These are phyloP conservation scores for Marronus borbonicus DNA, from an alignment of 2,888 invertebrate genomes.

Conservation along the genomic window DNA sequence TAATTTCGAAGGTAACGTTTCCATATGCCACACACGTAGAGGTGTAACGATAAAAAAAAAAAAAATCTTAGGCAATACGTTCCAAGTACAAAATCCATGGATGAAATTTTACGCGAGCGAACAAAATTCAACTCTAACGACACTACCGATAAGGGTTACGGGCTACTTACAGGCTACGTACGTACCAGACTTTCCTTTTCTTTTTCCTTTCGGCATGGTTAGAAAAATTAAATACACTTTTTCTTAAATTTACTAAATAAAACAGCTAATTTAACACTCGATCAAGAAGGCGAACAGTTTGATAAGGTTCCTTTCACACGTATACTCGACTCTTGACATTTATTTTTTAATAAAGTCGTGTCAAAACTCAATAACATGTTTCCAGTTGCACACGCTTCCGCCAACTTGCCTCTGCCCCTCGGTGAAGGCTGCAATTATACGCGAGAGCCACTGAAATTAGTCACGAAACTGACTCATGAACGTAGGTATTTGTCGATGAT, in stretches of 20 bases:
- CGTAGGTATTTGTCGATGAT: neutral
- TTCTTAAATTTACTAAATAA: constrained; percentile 73
- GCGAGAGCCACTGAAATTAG: constrained; percentile 36
- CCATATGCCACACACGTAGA: constrained; percentile 53
- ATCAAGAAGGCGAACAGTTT: constrained; percentile 88
- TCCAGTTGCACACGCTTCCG: constrained; percentile 65
- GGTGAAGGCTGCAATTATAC: constrained; percentile 37
- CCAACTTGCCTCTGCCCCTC: constrained; percentile 59
- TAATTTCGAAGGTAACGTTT: constrained; percentile 47
- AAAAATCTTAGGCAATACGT: neutral
- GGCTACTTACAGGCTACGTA: constrained; percentile 43
- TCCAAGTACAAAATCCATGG: constrained; percentile 23
- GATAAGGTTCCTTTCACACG: constrained; percentile 81
- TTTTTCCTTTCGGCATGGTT: constrained; percentile 85
- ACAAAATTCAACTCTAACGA: constrained; percentile 51
- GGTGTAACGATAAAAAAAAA: neutral
- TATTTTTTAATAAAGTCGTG: constrained; percentile 80
- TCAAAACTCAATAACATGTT: constrained; percentile 85
- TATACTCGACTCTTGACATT: constrained; percentile 81
- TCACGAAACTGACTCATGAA: constrained; percentile 31
- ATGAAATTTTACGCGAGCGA: neutral
- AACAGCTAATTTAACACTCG: constrained; percentile 76
- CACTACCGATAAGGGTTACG: constrained; percentile 42
- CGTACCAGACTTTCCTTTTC: constrained; percentile 83
- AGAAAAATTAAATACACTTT: constrained; percentile 62